Conservation (phyloP, 2,888 invertebrate species). For the Acrobasis consociella region DNA sequence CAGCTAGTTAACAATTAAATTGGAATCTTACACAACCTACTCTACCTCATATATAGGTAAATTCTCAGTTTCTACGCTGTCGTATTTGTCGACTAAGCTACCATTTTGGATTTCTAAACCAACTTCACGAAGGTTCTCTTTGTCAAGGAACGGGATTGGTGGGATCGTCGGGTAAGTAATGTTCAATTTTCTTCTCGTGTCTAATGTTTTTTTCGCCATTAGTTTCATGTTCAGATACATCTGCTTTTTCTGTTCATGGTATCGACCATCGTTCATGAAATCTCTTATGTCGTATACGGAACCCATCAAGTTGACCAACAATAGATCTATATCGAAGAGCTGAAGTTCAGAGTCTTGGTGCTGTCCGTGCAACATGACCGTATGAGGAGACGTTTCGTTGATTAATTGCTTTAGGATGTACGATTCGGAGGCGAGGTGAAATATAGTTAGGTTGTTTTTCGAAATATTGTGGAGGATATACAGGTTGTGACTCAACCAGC, state of each 20-base stretch:
- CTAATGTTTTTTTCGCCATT: too few relatives aligned
- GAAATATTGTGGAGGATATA: slow-evolving; percentile 39
- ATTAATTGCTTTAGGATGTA: slow-evolving; percentile 48
- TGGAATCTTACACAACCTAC: too few relatives aligned
- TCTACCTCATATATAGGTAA: too few relatives aligned
- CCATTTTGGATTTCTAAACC: background rate
- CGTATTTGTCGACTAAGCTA: background rate
- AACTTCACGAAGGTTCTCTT: background rate
- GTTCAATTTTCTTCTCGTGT: too few relatives aligned
- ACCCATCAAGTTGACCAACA: slow-evolving; percentile 46
- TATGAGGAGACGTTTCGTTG: slow-evolving; percentile 33
- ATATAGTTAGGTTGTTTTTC: slow-evolving; percentile 37
- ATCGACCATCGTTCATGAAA: slow-evolving; percentile 40
- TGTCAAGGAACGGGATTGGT: background rate
- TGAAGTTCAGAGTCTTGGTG: slow-evolving; percentile 31
- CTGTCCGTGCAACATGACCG: too few relatives aligned
- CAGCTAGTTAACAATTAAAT: too few relatives aligned
- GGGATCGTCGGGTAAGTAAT: background rate
- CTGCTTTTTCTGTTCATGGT: slow-evolving; percentile 41
- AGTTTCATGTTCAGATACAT: slow-evolving; percentile 36
- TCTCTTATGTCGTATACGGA: slow-evolving; percentile 59
- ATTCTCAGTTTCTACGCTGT: too few relatives aligned
- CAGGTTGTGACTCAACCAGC: slow-evolving; percentile 60
- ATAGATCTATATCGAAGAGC: slow-evolving; percentile 42
- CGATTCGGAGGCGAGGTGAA: slow-evolving; percentile 54